Percentiles rank a stretch among this genome's conserved stretches.
Conservation (phyloP, 2,888 invertebrate genomes). For the Drosophila longiperda region DNA sequence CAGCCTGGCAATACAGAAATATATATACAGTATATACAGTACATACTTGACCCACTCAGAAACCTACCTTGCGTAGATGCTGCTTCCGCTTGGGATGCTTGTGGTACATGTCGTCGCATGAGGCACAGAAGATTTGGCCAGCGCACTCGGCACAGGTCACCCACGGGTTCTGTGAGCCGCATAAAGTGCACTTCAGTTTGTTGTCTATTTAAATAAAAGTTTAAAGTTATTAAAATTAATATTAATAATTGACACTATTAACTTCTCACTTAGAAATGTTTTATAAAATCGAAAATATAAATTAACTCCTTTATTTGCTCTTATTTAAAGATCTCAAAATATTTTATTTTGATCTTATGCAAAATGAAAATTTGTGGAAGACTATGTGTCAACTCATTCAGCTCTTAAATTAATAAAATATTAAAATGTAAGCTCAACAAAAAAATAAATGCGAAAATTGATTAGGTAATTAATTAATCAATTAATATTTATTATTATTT, state of each 20-base stretch:
- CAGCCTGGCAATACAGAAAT: constrained; percentile 66
- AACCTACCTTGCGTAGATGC: constrained; percentile 90
- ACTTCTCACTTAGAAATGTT: neutral
- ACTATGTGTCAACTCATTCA: neutral
- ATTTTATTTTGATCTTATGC: neutral
- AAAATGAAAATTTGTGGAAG: neutral
- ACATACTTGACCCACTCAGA: neutral
- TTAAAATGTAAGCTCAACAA: neutral
- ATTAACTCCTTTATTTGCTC: neutral
- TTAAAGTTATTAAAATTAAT: neutral
- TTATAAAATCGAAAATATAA: neutral
- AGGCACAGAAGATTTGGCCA: constrained; percentile 93
- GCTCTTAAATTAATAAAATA: neutral
- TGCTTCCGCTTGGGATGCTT: constrained; percentile 94
- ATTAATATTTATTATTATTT: too few relatives aligned
- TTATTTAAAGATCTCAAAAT: neutral
- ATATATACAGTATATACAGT: neutral
- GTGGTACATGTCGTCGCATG: constrained; percentile 97
- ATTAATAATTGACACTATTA: neutral
- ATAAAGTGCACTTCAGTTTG: constrained; percentile 92
- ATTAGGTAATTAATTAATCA: too few relatives aligned
- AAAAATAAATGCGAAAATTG: neutral
- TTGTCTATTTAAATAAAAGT: constrained; percentile 64
- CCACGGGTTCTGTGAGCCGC: constrained; percentile 92
- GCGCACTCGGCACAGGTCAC: constrained; percentile 94